Percentiles rank a stretch among this genome's conserved stretches.
Evolutionary conservation across 2,113 vertebrate species (phyloP).

Genomic region (Shinisaurus crocodilurus): DNA sequence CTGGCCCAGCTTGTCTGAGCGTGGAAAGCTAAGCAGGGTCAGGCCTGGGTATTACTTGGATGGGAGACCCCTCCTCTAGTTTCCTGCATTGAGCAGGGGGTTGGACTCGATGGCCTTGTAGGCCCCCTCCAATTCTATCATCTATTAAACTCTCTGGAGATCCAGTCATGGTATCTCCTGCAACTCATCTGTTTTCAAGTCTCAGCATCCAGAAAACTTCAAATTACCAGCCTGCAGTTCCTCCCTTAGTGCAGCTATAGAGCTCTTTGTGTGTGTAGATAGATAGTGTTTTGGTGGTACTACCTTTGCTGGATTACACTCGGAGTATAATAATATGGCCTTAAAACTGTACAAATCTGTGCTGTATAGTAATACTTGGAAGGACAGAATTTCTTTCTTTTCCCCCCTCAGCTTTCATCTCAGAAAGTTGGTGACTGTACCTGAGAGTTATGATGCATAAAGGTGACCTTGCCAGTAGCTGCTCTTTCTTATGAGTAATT

Average conservation of each 20-base stretch:
- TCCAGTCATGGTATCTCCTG: background rate
- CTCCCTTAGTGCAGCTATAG: background rate
- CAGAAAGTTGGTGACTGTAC: background rate
- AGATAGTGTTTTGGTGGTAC: background rate
- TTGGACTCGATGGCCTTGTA: no score
- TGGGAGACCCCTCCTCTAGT: no score
- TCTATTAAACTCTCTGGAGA: no score
- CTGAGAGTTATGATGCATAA: constrained; percentile 14
- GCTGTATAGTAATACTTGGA: background rate
- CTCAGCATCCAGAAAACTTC: background rate
- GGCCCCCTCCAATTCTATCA: no score
- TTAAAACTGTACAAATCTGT: background rate
- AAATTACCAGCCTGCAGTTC: background rate
- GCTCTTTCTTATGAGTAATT: constrained; percentile 60
- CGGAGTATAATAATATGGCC: background rate
- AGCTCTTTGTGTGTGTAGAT: background rate
- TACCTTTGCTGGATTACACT: background rate
- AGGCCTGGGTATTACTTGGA: no score
- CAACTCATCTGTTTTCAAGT: background rate
- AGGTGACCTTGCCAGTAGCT: constrained; percentile 64
- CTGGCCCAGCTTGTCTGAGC: no score
- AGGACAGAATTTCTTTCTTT: background rate
- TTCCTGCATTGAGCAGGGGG: no score
- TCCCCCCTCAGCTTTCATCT: background rate
- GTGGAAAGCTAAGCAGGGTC: no score